Base-by-base conservation (phyloP, 2,888 invertebrate species). In the Ectemnius lituratus region DNA sequence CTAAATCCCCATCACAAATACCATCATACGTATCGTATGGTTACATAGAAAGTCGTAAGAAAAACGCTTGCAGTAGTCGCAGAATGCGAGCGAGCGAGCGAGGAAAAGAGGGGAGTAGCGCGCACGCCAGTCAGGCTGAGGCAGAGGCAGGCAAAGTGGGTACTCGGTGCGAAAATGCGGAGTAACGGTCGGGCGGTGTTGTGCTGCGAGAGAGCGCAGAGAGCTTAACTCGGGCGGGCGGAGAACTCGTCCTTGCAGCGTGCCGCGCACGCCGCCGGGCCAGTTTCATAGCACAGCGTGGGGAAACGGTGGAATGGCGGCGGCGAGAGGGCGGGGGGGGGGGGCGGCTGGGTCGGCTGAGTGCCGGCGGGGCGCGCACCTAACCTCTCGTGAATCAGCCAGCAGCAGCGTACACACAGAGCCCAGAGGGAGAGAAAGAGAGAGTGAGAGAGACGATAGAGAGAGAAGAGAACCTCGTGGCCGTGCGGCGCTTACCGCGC, bases 401-500 rank as follows among this genome's bases (percentile, higher is more conserved):
- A 62, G 62, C 73, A 62, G 62, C 73, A 60, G 67, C 71, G 75
- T 11, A 11, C 37, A 78, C 74, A 84, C 81, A 78, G 80, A 84
- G 14, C 52, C n/a, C n/a, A n/a, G 52, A 16, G 5, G 52, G 8
- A 14, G 16, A 52, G 16, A 14, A 13, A 52, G 47, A n/a, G 47
- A n/a, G 47, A 47, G 23, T 52, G n/a, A 16, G 52, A 52, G n/a
- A 52, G 37, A 8, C 0, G 49, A 2, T 5, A 49, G 49, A n/a
- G 49, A 11, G n/a, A 14, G n/a, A 11, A 1, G 13, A 13, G 75
- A 80, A 85, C 84, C 86, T 82, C 86, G 85, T 86, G 86, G 85
- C 70, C 67, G 72, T 69, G 64, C 69, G 66, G 67, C 70, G 79
- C 78, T 70, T 73, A 82, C 56, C 59, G 84, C 77, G 81, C 78